A percentile compares a stretch with the other conserved stretches of the same genome.
Conservation (phyloP, 2,113 vertebrate genomes). For the Chionomys nivalis region DNA sequence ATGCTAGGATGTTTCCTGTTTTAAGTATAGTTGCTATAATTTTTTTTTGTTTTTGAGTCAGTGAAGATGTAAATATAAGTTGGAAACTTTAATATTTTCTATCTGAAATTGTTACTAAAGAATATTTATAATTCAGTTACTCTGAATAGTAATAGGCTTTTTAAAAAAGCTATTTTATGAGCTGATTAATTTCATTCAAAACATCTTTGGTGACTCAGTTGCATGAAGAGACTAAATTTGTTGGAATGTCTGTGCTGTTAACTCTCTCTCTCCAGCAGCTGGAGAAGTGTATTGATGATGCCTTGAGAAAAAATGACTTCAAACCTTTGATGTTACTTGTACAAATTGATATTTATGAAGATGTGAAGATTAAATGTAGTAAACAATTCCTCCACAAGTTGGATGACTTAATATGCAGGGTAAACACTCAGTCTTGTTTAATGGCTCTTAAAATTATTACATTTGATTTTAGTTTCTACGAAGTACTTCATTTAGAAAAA, state of each 20-base stretch:
- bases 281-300: conserved; percentile 91
- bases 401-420: conserved; percentile 91
- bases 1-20: conserved; percentile 8
- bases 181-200: not conserved
- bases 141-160: not conserved
- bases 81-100: not conserved
- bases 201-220: not conserved
- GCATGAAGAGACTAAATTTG: conserved; percentile 5
- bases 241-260: conserved; percentile 6
- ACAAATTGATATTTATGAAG: conserved; percentile 83
- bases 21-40: conserved; percentile 26
- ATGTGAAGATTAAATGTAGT: conserved; percentile 88
- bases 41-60: conserved; percentile 25
- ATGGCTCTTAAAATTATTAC: conserved; percentile 2
- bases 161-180: conserved; percentile 20
- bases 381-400: conserved; percentile 92
- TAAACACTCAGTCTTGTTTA: conserved; percentile 80
- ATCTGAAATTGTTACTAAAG: not conserved
- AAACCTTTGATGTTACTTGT: conserved; percentile 87
- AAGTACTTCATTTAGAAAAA: not conserved
- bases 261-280: conserved; percentile 84
- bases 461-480: not conserved
- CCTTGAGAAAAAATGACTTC: conserved; percentile 87
- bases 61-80: conserved; percentile 25
- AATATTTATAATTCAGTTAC: not conserved